A percentile compares a stretch with the other conserved stretches of the same genome.
phyloP scores from a whole-genome alignment of 2,797 vertebrate genomes.

The Tamandua tetradactyla region DNA sequence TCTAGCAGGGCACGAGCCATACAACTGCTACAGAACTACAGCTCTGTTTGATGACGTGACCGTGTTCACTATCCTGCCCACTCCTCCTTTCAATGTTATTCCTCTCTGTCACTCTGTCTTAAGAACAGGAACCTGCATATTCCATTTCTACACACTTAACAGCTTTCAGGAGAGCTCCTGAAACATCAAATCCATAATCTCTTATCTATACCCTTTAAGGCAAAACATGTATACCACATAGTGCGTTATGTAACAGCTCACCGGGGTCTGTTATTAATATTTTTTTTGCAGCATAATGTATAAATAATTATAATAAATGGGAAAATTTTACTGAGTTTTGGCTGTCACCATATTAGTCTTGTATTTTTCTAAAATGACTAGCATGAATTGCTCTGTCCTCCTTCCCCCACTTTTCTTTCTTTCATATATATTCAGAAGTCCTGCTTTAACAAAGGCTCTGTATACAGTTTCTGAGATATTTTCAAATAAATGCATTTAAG shows the following conservation, averaged over 20 bases:
- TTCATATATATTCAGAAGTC: neutral
- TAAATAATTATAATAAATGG: neutral
- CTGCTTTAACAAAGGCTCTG: neutral
- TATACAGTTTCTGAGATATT: neutral
- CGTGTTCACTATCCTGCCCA: neutral
- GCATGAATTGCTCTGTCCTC: neutral
- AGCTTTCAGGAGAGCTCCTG: neutral
- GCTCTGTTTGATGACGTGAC: neutral
- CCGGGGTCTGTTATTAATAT: no score
- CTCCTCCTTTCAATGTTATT: accelerated
- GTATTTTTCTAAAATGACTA: neutral
- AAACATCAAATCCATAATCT: neutral
- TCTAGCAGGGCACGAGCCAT: neutral
- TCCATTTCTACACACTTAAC: neutral
- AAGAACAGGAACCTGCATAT: accelerated
- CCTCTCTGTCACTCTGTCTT: neutral
- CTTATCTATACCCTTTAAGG: neutral
- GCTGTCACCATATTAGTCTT: neutral
- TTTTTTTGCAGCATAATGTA: neutral
- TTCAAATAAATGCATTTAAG: neutral
- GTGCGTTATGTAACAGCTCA: neutral
- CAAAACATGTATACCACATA: neutral
- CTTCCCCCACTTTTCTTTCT: neutral
- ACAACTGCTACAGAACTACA: neutral
- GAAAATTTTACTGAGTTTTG: neutral